These are phyloP conservation scores for Contarinia nasturtii DNA, from an alignment of 1,140 invertebrate genomes.

Conservation along the genomic window DNA sequence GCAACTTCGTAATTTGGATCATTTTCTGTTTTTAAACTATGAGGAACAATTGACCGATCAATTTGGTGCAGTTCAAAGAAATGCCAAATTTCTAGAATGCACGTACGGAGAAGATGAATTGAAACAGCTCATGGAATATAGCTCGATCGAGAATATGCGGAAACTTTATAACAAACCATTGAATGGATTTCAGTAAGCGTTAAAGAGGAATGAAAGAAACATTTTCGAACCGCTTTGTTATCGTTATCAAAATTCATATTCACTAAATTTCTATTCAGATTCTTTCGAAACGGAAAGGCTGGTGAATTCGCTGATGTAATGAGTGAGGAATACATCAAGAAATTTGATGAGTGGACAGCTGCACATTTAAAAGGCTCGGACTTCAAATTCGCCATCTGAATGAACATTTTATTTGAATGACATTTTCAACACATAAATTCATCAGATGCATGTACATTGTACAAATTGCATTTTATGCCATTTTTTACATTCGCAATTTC, in stretches of 20 bases:
- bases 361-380: not conserved
- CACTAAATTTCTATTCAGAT: slow-evolving; percentile 17
- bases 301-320: slow-evolving; percentile 45
- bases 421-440: too few species aligned
- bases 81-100: slow-evolving; percentile 36
- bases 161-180: not conserved
- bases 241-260: too few species aligned
- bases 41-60: slow-evolving; percentile 49
- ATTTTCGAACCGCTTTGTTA: too few species aligned
- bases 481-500: too few species aligned
- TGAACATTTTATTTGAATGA: too few species aligned
- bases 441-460: too few species aligned
- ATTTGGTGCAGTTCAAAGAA: slow-evolving; percentile 29
- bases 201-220: too few species aligned
- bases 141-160: slow-evolving; percentile 11
- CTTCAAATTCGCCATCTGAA: too few species aligned
- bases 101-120: slow-evolving; percentile 29
- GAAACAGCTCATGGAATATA: slow-evolving; percentile 29
- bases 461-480: too few species aligned
- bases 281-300: slow-evolving; percentile 40
- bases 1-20: slow-evolving; percentile 28
- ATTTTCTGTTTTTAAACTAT: slow-evolving; percentile 41
- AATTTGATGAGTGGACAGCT: slow-evolving; percentile 35
- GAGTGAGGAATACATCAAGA: slow-evolving; percentile 26
- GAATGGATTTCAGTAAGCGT: too few species aligned